Conservation (phyloP, 2,888 invertebrate genomes). For the Ormyrus thymus region DNA sequence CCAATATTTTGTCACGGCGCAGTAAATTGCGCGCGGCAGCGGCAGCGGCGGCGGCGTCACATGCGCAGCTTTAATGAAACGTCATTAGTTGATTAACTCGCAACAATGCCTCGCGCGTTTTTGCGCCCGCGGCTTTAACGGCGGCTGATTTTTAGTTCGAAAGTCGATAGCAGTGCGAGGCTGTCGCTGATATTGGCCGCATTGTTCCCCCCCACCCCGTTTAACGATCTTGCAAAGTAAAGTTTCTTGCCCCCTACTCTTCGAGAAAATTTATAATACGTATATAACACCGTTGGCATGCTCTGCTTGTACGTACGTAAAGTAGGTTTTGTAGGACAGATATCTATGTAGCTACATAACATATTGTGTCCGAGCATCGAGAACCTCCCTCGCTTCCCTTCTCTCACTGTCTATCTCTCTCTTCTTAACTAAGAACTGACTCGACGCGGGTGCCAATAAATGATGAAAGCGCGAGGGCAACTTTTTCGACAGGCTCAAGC, state of each 20-base stretch:
- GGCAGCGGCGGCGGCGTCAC: no score
- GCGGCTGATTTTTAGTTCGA: not conserved
- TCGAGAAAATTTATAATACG: slow-evolving; percentile 50
- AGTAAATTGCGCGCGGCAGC: no score
- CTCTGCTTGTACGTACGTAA: slow-evolving; percentile 59
- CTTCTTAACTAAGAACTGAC: slow-evolving; percentile 26
- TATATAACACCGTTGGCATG: slow-evolving; percentile 60
- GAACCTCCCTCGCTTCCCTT: slow-evolving; percentile 31
- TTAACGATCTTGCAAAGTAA: slow-evolving; percentile 31
- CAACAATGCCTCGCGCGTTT: no score
- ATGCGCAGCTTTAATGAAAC: no score
- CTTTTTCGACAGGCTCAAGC: no score
- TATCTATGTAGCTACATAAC: slow-evolving; percentile 56
- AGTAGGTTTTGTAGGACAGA: slow-evolving; percentile 60
- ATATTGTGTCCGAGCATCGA: slow-evolving; percentile 57
- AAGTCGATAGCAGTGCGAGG: slow-evolving; percentile 8
- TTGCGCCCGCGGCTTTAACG: no score
- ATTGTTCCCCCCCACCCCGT: not conserved
- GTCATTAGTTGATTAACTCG: no score
- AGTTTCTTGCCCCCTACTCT: slow-evolving; percentile 35
- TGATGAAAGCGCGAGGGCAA: slow-evolving; percentile 24
- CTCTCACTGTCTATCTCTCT: slow-evolving; percentile 22
- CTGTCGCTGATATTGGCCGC: slow-evolving; percentile 19
- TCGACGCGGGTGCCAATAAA: slow-evolving; percentile 30
- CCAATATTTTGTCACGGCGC: no score